Evolutionary conservation across 2,113 vertebrate genomes (phyloP), one percentile per base, ranked within the genome.

Genomic region (Entomyzon cyanotis): DNA sequence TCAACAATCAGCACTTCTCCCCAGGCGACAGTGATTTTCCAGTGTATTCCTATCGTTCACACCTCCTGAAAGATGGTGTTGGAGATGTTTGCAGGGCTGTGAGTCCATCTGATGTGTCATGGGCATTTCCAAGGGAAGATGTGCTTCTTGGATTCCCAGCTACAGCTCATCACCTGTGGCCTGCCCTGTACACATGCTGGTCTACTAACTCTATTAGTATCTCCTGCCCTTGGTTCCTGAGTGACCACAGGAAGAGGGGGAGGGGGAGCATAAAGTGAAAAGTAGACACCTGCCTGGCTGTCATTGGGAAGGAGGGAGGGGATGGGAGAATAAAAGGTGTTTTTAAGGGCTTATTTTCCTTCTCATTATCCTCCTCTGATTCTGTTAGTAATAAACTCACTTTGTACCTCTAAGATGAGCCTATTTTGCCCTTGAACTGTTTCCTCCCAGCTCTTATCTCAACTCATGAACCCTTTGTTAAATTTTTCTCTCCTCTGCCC

Each of bases 371-470:
- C 35, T 50, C 16, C 42, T 49, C 13, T 24, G 20, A 58, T 24
- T 25, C 23, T 75, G 8, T 35, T 42, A 67, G 52, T 31, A 50
- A 50, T 42, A 67, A 75, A 58, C 24, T 49, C 8, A 1, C 30
- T 58, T 49, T 35, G 42, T 65, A 75, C 35, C 15, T 58, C 52
- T 21, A n/a, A n/a, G 24, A 0, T 35, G 42, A 85, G 35, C 50
- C 20, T 25, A 30, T 75, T 85, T n/a, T 56, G 12, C 20, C n/a
- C 30, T 58, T 41, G 30, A 5, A 41, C 12, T 35, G 24, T n/a
- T 49, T 49, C 21, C 21, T 58, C 30, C 4, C 0, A 0, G 16
- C 49, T 31, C 42, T 67, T 35, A 59, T 28, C 39, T 59, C 53
- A 75, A 22, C 16, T 50, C 23, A 67, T 17, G 15, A 49, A 5